These are phyloP conservation scores for Epizoanthus fatuus DNA, from an alignment of 92 coral and sea anemone genomes.

Conservation along the genomic window DNA sequence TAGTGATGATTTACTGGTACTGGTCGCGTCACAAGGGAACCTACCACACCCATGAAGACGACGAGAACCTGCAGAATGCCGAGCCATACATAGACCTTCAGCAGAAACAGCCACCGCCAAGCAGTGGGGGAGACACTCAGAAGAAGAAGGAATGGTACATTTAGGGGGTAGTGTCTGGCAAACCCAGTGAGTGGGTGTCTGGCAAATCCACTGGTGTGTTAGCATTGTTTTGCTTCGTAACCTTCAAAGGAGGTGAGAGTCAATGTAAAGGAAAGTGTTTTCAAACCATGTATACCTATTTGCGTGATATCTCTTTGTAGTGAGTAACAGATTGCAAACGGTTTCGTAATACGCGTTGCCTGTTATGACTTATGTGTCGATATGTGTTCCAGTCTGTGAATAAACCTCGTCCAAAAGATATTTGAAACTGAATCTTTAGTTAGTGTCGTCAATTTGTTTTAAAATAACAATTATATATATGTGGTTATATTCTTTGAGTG, in stretches of 20 bases:
- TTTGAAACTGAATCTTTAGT: too few relatives aligned
- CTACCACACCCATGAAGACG: slow-evolving; percentile 93
- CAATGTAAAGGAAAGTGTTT: neutral
- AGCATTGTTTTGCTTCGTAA: neutral
- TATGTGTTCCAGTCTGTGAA: too few relatives aligned
- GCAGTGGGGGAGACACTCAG: slow-evolving; percentile 59
- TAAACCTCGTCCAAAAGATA: too few relatives aligned
- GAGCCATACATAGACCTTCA: slow-evolving; percentile 85
- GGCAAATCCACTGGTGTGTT: neutral
- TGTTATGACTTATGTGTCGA: too few relatives aligned
- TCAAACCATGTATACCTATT: neutral
- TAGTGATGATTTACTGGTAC: slow-evolving; percentile 87
- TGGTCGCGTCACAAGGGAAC: slow-evolving; percentile 95
- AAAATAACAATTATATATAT: too few relatives aligned
- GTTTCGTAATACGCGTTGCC: too few relatives aligned
- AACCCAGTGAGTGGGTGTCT: slow-evolving; percentile 7
- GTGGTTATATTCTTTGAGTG: too few relatives aligned
- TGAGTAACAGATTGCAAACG: too few relatives aligned
- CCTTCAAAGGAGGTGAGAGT: neutral
- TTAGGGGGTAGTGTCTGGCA: slow-evolving; percentile 14
- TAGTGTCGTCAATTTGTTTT: too few relatives aligned
- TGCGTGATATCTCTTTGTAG: neutral
- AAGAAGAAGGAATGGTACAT: slow-evolving; percentile 93
- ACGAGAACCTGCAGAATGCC: slow-evolving; percentile 58
- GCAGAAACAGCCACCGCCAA: slow-evolving; percentile 41